These are phyloP conservation scores for Clunio marinus DNA, from an alignment of 2,888 invertebrate species.

Conservation along the genomic window DNA sequence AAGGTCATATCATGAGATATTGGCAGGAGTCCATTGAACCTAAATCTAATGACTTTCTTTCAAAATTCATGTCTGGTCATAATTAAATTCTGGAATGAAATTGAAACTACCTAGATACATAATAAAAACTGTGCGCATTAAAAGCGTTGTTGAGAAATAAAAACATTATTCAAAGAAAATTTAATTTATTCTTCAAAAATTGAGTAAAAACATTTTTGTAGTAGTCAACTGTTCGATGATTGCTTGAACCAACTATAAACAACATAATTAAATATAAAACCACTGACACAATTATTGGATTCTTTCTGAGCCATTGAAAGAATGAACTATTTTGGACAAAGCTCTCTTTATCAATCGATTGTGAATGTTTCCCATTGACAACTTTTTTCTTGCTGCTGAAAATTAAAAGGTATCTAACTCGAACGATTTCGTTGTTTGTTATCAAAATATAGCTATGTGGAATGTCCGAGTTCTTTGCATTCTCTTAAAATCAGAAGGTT, in stretches of 20 bases:
- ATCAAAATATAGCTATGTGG: constrained; percentile 71
- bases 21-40: constrained; percentile 56
- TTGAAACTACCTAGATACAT: background rate
- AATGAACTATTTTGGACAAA: too few relatives aligned
- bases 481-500: constrained; percentile 20
- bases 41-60: constrained; percentile 85
- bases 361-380: background rate
- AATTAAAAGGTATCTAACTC: constrained; percentile 70
- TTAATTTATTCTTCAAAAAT: constrained; percentile 20
- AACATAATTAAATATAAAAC: constrained; percentile 39
- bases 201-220: constrained; percentile 17
- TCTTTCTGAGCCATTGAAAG: constrained; percentile 40
- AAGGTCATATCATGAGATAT: constrained; percentile 71
- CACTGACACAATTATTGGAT: constrained; percentile 40
- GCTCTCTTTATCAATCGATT: too few relatives aligned
- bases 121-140: background rate
- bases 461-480: constrained; percentile 50
- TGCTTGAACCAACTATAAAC: constrained; percentile 40
- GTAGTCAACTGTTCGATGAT: constrained; percentile 8
- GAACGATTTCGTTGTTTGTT: constrained; percentile 69
- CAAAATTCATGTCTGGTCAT: constrained; percentile 74
- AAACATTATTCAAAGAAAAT: constrained; percentile 11
- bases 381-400: constrained; percentile 50
- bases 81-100: constrained; percentile 3
- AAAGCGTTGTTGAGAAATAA: background rate